These are phyloP conservation scores for Cyprichromis sp. DNA, from an alignment of 2,113 vertebrate genomes.

Conservation along the genomic window DNA sequence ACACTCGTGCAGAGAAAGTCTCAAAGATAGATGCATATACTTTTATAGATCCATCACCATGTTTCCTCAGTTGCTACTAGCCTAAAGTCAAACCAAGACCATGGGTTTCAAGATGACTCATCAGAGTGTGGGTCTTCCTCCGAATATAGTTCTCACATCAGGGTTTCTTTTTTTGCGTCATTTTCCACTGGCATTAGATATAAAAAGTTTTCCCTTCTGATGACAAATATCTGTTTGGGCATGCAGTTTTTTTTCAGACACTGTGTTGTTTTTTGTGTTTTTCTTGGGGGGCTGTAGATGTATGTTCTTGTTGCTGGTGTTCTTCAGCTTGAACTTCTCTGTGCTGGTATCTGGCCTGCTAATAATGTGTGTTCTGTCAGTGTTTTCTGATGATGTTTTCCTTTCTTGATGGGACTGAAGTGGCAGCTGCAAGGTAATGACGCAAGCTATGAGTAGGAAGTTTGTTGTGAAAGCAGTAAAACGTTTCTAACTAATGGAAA, in stretches of 20 bases:
- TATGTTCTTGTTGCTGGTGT: conserved; percentile 16
- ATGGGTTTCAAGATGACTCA: conserved; percentile 30
- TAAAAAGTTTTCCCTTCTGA: neutral
- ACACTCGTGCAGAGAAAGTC: neutral
- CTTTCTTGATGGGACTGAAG: neutral
- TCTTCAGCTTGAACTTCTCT: neutral
- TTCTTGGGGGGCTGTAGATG: conserved; percentile 10
- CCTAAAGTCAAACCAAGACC: conserved; percentile 4
- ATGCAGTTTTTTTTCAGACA: neutral
- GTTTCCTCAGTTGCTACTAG: conserved; percentile 6
- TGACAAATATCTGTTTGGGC: neutral
- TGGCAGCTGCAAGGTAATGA: neutral
- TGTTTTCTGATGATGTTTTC: neutral
- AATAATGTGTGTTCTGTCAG: neutral
- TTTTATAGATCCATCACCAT: conserved; percentile 18
- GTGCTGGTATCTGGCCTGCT: neutral
- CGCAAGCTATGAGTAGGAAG: neutral
- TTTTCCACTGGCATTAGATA: neutral
- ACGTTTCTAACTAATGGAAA: neutral
- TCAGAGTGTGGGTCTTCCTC: neutral
- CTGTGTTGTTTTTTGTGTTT: neutral
- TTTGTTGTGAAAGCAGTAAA: neutral
- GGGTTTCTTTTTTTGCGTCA: neutral
- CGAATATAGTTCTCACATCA: neutral
- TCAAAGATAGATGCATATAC: conserved; percentile 2